Evolutionary conservation across 2,888 invertebrate genomes (phyloP).

Genomic region (Aphrophora alni): DNA sequence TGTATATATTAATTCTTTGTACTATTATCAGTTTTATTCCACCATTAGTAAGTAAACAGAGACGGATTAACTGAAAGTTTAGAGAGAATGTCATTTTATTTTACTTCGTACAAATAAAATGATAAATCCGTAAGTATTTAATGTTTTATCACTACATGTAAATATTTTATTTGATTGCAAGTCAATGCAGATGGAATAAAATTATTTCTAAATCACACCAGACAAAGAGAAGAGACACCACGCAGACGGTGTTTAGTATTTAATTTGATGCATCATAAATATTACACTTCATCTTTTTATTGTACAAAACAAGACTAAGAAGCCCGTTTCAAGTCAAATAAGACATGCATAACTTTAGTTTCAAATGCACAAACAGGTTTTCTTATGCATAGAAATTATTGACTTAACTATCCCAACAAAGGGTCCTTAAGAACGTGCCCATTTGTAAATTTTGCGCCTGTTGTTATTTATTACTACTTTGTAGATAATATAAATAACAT

Average conservation of each 20-base stretch:
- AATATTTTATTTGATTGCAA: no score
- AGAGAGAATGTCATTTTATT: no score
- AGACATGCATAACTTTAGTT: background rate
- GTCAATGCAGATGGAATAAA: no score
- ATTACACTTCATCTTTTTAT: background rate
- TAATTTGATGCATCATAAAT: slow-evolving; percentile 6
- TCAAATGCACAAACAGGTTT: slow-evolving; percentile 1
- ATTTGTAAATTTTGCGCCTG: slow-evolving; percentile 35
- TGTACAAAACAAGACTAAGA: background rate
- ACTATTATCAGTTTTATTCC: no score
- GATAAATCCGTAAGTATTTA: no score
- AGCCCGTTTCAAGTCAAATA: background rate
- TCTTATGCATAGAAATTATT: slow-evolving; percentile 9
- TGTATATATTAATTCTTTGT: no score
- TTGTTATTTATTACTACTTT: slow-evolving; percentile 33
- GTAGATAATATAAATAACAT: slow-evolving; percentile 35
- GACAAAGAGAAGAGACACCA: background rate
- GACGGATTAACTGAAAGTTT: no score
- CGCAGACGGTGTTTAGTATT: background rate
- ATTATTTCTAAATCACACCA: no score
- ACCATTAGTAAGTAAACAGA: no score
- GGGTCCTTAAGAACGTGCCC: slow-evolving; percentile 6
- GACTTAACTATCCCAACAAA: slow-evolving; percentile 6
- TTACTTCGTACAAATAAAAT: no score
- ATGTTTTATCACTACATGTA: no score